These are phyloP conservation scores for Hirudo medicinalis DNA, from an alignment of 1,140 invertebrate species.

Conservation along the genomic window DNA sequence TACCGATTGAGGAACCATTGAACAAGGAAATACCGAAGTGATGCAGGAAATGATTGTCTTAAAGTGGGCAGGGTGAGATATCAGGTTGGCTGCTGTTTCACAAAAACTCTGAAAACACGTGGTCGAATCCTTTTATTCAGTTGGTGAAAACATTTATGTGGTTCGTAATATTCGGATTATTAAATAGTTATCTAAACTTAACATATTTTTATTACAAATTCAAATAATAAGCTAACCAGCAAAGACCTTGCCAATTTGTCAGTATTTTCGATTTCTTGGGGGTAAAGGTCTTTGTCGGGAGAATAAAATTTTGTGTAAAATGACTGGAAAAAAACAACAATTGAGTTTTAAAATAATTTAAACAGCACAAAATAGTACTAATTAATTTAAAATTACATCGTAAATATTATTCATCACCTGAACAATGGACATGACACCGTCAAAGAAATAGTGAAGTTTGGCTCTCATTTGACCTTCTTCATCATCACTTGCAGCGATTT, in stretches of 20 bases:
- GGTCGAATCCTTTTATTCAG: no score
- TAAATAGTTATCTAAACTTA: no score
- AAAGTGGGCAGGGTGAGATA: slow-evolving; percentile 33
- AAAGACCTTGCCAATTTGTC: slow-evolving; percentile 23
- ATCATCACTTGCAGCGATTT: slow-evolving; percentile 31
- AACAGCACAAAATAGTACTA: neutral
- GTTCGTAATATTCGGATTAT: no score
- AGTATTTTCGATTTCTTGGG: slow-evolving; percentile 23
- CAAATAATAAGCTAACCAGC: slow-evolving; percentile 16
- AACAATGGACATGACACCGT: slow-evolving; percentile 36
- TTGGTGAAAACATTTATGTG: no score
- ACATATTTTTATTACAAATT: no score
- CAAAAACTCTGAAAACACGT: slow-evolving; percentile 30
- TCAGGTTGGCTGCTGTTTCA: slow-evolving; percentile 30
- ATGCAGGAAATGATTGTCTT: slow-evolving; percentile 34
- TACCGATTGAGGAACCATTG: slow-evolving; percentile 33
- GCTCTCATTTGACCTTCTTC: slow-evolving; percentile 30
- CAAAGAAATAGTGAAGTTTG: slow-evolving; percentile 35
- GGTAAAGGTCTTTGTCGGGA: slow-evolving; percentile 23
- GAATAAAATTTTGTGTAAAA: slow-evolving; percentile 25
- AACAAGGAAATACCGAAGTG: slow-evolving; percentile 33
- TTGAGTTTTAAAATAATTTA: neutral
- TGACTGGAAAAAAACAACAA: slow-evolving; percentile 21
- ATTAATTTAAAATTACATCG: neutral
- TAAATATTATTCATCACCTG: slow-evolving; percentile 28